These are phyloP conservation scores for Danio aesculapii DNA, from an alignment of 2,797 vertebrate genomes.

Conservation along the genomic window DNA sequence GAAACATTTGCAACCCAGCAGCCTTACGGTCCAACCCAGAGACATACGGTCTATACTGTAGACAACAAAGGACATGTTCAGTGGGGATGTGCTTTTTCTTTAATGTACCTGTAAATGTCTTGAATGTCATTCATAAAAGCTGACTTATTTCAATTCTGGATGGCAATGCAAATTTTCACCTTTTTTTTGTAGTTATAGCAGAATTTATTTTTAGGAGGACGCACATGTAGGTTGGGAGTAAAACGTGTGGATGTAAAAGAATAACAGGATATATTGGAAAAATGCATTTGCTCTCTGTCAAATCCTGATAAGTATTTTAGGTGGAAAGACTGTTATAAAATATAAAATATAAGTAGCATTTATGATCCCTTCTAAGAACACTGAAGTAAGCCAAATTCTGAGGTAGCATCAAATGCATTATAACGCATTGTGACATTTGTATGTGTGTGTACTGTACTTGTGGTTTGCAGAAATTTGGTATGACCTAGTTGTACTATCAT, in stretches of 20 bases:
- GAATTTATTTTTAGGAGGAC: neutral
- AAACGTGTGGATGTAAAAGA: too few species aligned
- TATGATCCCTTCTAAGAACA: neutral
- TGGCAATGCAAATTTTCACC: constrained; percentile 7
- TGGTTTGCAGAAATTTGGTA: too few species aligned
- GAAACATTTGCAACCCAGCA: neutral
- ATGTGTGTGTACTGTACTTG: too few species aligned
- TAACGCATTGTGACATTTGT: too few species aligned
- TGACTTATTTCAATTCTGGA: constrained; percentile 16
- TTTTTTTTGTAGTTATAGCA: neutral
- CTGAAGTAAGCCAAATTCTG: too few species aligned
- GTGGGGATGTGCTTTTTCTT: neutral
- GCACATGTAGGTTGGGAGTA: neutral
- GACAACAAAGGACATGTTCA: constrained; percentile 17
- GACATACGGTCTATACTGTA: constrained; percentile 8
- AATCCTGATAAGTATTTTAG: neutral
- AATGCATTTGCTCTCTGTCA: too few species aligned
- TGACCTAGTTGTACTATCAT: too few species aligned
- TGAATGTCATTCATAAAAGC: constrained; percentile 17
- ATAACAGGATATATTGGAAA: neutral
- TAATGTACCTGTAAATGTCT: constrained; percentile 13
- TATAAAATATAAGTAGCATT: neutral
- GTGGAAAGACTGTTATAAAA: neutral
- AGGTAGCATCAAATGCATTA: neutral
- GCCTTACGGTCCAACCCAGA: neutral